These are phyloP conservation scores for Choristoneura rosaceana DNA, from an alignment of 2,888 invertebrate species.

Conservation along the genomic window DNA sequence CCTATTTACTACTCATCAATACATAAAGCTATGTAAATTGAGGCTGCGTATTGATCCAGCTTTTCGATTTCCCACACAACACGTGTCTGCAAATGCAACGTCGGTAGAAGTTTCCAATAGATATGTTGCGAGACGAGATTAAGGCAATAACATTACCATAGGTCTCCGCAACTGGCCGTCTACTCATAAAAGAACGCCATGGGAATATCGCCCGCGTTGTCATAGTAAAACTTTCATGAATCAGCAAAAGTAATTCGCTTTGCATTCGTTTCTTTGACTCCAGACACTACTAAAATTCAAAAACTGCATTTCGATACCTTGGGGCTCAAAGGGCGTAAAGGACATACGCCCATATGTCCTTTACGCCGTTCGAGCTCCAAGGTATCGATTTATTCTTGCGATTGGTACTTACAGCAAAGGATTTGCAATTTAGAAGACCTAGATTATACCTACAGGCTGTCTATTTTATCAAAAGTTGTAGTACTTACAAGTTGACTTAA, in stretches of 20 bases:
- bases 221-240: constrained; percentile 71
- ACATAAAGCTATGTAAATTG: background rate
- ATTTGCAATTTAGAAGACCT: constrained; percentile 32
- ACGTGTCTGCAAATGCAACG: constrained; percentile 27
- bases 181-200: constrained; percentile 75
- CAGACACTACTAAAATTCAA: constrained; percentile 43
- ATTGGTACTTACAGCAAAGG: constrained; percentile 30
- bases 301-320: too few relatives aligned
- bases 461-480: constrained; percentile 7
- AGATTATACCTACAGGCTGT: constrained; percentile 16
- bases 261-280: constrained; percentile 53
- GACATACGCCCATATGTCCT: too few relatives aligned
- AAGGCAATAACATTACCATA: constrained; percentile 80
- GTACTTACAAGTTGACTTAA: background rate
- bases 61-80: background rate
- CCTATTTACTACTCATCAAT: too few relatives aligned
- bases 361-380: too few relatives aligned
- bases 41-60: background rate
- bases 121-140: constrained; percentile 52
- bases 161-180: constrained; percentile 68
- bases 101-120: constrained; percentile 24
- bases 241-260: constrained; percentile 70
- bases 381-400: constrained; percentile 29
- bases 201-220: constrained; percentile 71
- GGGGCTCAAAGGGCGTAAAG: too few relatives aligned